Evolutionary conservation across 2,113 vertebrate species (phyloP).

Genomic region (Eira barbara): DNA sequence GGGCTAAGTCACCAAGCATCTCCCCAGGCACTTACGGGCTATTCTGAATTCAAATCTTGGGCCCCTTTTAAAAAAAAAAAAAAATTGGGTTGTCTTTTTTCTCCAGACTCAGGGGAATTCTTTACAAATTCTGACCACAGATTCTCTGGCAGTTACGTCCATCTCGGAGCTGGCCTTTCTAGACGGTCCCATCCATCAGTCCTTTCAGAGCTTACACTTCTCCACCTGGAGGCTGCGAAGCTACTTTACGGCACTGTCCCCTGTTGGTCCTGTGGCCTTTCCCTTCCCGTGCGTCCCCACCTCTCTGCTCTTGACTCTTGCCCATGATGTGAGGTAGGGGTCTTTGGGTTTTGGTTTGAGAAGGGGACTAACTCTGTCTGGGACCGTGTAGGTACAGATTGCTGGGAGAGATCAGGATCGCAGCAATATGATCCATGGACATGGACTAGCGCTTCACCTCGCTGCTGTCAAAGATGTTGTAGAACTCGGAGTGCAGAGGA

Average conservation of each 20-base stretch:
- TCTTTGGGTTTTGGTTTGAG: background rate
- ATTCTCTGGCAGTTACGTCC: background rate
- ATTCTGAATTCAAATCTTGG: background rate
- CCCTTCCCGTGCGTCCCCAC: background rate
- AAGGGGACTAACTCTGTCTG: background rate
- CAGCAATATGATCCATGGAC: rapidly evolving
- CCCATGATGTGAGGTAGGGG: rapidly evolving
- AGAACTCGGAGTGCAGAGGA: background rate
- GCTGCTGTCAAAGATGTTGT: background rate
- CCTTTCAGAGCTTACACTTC: background rate
- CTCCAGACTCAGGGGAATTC: background rate
- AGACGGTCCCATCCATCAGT: background rate
- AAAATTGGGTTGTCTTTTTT: background rate
- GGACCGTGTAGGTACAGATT: rapidly evolving
- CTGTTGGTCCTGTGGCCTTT: background rate
- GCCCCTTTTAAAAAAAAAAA: background rate
- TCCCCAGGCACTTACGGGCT: rapidly evolving
- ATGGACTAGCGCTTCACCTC: rapidly evolving
- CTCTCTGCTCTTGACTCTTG: background rate
- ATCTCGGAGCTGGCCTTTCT: background rate
- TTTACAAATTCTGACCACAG: background rate
- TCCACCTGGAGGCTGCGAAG: background rate
- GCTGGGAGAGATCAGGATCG: background rate
- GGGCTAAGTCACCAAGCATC: rapidly evolving
- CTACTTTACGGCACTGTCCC: background rate